A percentile compares a stretch with the other conserved stretches of the same genome.
These are phyloP conservation scores for Protobothrops flavoviridis DNA, from an alignment of 2,113 vertebrate genomes.

Conservation along the genomic window DNA sequence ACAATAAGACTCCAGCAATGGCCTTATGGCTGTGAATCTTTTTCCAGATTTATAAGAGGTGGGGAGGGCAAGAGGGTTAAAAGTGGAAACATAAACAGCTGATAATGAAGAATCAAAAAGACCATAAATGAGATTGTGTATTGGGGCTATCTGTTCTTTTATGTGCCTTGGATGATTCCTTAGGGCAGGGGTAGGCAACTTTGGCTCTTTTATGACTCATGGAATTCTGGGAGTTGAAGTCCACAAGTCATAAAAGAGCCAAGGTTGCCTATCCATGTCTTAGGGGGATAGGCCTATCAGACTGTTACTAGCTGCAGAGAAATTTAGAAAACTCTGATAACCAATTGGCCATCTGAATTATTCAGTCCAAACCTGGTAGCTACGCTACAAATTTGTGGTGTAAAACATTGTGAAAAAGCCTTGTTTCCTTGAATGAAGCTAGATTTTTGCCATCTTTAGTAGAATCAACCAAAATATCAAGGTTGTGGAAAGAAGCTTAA, in stretches of 20 bases:
- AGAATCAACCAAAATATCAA: background rate
- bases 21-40: too few relatives aligned
- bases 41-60: background rate
- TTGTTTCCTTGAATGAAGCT: background rate
- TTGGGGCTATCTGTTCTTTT: background rate
- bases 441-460: background rate
- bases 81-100: background rate
- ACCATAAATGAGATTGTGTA: background rate
- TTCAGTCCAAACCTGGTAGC: background rate
- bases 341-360: background rate
- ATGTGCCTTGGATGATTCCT: background rate
- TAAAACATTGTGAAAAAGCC: background rate
- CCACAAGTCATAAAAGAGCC: too few relatives aligned
- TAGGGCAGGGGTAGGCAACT: too few relatives aligned
- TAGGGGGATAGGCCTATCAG: background rate
- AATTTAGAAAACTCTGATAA: background rate
- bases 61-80: background rate
- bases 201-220: too few relatives aligned
- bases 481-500: background rate
- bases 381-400: background rate
- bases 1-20: too few relatives aligned
- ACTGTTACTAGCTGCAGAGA: background rate
- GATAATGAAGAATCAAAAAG: background rate
- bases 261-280: background rate
- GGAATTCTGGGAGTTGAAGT: too few relatives aligned